Percentiles rank a stretch among this genome's conserved stretches.
Evolutionary conservation across 2,888 invertebrate species (phyloP).

Genomic region (Brachypterus glaber): DNA sequence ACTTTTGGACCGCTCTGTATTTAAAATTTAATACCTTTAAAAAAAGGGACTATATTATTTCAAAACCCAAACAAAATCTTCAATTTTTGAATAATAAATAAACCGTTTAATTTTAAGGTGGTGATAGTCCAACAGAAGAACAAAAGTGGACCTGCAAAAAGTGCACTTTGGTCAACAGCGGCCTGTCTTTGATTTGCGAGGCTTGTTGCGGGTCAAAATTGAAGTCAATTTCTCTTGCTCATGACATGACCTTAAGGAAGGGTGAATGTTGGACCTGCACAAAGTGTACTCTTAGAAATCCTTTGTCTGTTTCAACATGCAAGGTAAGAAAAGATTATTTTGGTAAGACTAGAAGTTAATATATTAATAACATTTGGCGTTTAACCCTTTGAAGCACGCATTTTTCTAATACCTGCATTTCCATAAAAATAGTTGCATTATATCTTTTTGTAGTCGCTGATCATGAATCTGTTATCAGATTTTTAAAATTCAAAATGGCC

Average conservation of each 20-base stretch:
- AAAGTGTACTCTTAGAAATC: conserved; percentile 75
- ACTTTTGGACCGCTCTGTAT: no score
- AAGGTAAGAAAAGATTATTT: no score
- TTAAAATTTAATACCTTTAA: conserved; percentile 5
- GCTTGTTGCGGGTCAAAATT: conserved; percentile 81
- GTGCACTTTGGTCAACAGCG: conserved; percentile 77
- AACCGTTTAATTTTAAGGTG: conserved; percentile 7
- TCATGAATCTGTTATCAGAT: no score
- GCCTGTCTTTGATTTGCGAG: conserved; percentile 62
- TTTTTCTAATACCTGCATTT: no score
- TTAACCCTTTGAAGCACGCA: no score
- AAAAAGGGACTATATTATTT: background rate
- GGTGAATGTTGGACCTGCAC: conserved; percentile 73
- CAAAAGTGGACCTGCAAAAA: conserved; percentile 75
- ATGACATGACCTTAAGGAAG: conserved; percentile 59
- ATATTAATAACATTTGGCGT: no score
- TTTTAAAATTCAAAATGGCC: no score
- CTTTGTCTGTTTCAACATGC: conserved; percentile 55
- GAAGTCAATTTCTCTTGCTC: conserved; percentile 53
- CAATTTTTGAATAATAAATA: background rate
- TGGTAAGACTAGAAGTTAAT: no score
- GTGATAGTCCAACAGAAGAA: conserved; percentile 20
- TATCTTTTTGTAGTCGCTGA: no score
- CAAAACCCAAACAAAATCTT: background rate
- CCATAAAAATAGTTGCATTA: no score